phyloP scores from a whole-genome alignment of 2,113 vertebrate genomes.

The Microtus oregoni region DNA sequence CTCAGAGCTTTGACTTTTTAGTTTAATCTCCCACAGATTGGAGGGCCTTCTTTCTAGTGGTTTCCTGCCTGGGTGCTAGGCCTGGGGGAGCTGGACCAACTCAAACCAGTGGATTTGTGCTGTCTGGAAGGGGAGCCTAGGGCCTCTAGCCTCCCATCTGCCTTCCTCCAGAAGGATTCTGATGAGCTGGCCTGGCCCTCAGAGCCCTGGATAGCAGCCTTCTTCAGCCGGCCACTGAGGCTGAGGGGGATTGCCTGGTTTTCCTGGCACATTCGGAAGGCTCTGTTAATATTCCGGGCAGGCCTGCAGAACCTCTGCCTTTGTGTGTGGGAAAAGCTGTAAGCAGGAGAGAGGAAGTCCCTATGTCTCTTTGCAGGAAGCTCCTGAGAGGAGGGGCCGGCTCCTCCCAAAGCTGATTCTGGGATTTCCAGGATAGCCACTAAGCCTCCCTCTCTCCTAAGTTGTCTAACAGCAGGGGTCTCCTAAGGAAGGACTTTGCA shows the following conservation, averaged over 20 bases:
- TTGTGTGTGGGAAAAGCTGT: neutral
- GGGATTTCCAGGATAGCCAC: too few species aligned
- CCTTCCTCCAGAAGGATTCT: conserved; percentile 58
- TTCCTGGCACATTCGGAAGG: conserved; percentile 27
- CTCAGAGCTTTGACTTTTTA: conserved; percentile 38
- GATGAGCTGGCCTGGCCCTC: conserved; percentile 64
- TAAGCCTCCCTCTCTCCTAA: accelerated
- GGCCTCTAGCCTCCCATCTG: neutral
- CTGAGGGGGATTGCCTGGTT: neutral
- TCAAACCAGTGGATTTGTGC: conserved; percentile 71
- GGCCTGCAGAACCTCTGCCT: conserved; percentile 16
- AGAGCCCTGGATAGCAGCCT: conserved; percentile 45
- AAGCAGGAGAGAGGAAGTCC: neutral
- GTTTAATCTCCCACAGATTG: conserved; percentile 65
- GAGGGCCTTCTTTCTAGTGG: neutral
- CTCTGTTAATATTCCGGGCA: conserved; percentile 39
- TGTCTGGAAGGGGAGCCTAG: conserved; percentile 74
- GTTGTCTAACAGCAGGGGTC: neutral
- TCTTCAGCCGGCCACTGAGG: conserved; percentile 16
- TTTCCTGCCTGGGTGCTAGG: conserved; percentile 44
- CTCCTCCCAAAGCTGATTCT: accelerated
- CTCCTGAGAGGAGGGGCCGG: neutral
- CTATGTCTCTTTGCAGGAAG: neutral
- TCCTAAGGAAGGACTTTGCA: neutral
- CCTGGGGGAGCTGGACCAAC: conserved; percentile 34